Evolutionary conservation across 1,140 invertebrate genomes (phyloP).

Genomic region (Cherax destructor): DNA sequence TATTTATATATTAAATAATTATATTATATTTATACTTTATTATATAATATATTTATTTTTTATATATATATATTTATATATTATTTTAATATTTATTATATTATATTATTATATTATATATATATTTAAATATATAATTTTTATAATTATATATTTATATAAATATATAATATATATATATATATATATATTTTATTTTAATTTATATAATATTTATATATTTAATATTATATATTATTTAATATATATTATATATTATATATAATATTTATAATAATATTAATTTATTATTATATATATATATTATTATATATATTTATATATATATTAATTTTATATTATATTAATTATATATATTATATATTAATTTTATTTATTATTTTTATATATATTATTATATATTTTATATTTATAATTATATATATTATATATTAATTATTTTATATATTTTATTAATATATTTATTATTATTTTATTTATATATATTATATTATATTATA

Average conservation of each 20-base stretch:
- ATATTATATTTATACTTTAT: background rate
- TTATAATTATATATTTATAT: background rate
- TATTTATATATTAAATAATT: too few species aligned
- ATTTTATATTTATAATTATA: too few species aligned
- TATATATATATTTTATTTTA: background rate
- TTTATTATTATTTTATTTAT: too few species aligned
- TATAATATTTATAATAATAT: background rate
- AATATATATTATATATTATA: background rate
- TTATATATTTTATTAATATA: too few species aligned
- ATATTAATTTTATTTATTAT: background rate
- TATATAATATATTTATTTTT: background rate
- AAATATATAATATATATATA: background rate
- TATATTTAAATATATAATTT: background rate
- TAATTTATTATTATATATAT: background rate
- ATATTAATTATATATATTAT: background rate
- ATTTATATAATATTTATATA: too few species aligned
- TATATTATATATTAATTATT: too few species aligned
- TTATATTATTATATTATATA: background rate
- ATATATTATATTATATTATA: too few species aligned
- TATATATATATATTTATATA: background rate
- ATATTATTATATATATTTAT: slow-evolving; percentile 7
- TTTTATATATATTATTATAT: background rate
- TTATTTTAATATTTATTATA: background rate
- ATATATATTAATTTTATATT: background rate
- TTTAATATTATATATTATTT: background rate